Conservation (phyloP, 1,140 invertebrate genomes). For the Heliconius nattereri region DNA sequence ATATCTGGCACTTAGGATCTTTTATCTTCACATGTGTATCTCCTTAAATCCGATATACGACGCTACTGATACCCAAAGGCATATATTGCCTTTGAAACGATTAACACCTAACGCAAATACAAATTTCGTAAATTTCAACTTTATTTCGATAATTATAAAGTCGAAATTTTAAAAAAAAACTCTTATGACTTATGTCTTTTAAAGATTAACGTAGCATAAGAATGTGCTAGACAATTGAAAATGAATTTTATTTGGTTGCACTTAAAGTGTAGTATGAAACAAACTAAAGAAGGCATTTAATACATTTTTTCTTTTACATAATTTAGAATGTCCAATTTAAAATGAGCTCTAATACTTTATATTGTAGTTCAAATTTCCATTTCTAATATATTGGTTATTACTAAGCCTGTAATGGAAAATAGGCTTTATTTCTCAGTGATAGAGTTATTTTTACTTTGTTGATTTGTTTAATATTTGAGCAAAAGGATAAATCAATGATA, state of each 20-base stretch:
- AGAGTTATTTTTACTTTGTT: not conserved
- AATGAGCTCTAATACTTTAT: slow-evolving; percentile 16
- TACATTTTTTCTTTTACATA: not conserved
- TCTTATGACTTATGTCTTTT: not conserved
- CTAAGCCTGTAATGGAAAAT: not conserved
- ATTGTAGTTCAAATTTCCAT: slow-evolving; percentile 14
- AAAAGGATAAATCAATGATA: slow-evolving; percentile 42
- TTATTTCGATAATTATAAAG: not conserved
- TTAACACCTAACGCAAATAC: slow-evolving; percentile 38
- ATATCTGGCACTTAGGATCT: not conserved
- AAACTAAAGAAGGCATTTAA: not conserved
- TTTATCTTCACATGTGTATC: slow-evolving; percentile 24
- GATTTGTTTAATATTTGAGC: slow-evolving; percentile 5
- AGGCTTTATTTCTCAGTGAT: not conserved
- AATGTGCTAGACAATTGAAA: slow-evolving; percentile 5
- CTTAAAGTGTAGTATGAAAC: not conserved
- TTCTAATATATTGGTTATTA: slow-evolving; percentile 19
- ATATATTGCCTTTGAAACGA: slow-evolving; percentile 40
- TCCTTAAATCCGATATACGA: slow-evolving; percentile 45
- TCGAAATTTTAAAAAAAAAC: not conserved
- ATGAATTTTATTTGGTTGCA: not conserved
- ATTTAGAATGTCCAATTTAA: slow-evolving; percentile 14
- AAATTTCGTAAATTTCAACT: slow-evolving; percentile 17
- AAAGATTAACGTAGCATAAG: not conserved
- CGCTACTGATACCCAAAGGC: slow-evolving; percentile 42